These are phyloP conservation scores for Taphrorychus bicolor DNA, from an alignment of 2,888 invertebrate genomes.

Conservation along the genomic window DNA sequence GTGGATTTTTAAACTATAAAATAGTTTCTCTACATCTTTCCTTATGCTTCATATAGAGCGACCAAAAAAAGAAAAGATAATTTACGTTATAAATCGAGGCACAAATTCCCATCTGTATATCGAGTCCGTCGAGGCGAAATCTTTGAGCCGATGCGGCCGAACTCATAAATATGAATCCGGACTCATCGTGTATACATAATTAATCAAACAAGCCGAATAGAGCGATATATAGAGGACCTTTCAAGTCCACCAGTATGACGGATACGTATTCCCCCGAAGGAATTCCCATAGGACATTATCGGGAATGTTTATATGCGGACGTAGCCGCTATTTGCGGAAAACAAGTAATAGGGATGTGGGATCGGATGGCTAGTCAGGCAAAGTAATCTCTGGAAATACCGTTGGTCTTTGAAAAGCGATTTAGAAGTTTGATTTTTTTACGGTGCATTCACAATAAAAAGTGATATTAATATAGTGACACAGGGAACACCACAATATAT, in stretches of 20 bases:
- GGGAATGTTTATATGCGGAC: conserved; percentile 27
- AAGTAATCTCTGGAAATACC: conserved; percentile 3
- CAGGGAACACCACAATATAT: too few relatives aligned
- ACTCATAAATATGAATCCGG: conserved; percentile 28
- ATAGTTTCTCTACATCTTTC: neutral
- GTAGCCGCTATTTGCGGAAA: conserved; percentile 16
- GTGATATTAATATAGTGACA: too few relatives aligned
- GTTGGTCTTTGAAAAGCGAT: neutral
- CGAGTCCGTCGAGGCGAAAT: neutral
- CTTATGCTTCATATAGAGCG: neutral
- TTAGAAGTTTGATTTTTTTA: neutral
- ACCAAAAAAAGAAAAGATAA: neutral
- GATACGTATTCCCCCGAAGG: conserved; percentile 22
- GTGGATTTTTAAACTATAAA: neutral
- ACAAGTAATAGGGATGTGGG: conserved; percentile 12
- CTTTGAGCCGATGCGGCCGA: neutral
- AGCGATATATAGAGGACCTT: conserved; percentile 17
- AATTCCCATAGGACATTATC: conserved; percentile 28
- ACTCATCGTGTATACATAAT: conserved; percentile 36
- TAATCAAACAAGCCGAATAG: conserved; percentile 27
- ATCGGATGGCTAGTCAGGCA: neutral
- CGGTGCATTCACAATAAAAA: too few relatives aligned
- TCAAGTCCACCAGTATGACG: conserved; percentile 25
- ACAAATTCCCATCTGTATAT: neutral
- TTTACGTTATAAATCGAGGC: neutral